Evolutionary conservation across 2,113 vertebrate species (phyloP).

Genomic region (Phaethornis superciliosus): DNA sequence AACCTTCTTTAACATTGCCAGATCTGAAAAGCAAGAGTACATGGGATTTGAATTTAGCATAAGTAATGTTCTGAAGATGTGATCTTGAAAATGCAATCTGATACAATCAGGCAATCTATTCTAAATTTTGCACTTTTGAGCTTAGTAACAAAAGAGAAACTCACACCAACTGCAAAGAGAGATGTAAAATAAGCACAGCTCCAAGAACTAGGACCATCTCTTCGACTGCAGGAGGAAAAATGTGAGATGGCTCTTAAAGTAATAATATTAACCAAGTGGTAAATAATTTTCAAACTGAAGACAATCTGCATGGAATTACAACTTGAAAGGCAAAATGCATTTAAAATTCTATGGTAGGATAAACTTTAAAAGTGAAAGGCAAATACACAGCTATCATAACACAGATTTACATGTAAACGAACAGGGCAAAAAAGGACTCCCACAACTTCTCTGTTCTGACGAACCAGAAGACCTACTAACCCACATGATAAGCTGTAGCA

Average conservation of each 20-base stretch:
- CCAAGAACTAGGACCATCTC: background rate
- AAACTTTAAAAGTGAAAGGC: background rate
- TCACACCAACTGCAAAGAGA: background rate
- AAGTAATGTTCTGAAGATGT: background rate
- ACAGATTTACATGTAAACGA: background rate
- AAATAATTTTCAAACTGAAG: background rate
- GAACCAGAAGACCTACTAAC: background rate
- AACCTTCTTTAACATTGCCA: constrained; percentile 84
- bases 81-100: background rate
- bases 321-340: background rate
- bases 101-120: background rate
- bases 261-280: background rate
- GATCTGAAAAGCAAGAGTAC: constrained; percentile 77
- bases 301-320: background rate
- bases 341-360: background rate
- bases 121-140: background rate
- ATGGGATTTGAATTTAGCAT: background rate
- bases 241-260: background rate
- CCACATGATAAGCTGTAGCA: background rate
- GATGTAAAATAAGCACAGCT: background rate
- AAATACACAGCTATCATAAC: background rate
- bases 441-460: background rate
- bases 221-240: background rate
- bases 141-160: background rate
- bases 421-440: background rate